These are phyloP conservation scores for Alca torda DNA, from an alignment of 2,797 vertebrate genomes.

Conservation along the genomic window DNA sequence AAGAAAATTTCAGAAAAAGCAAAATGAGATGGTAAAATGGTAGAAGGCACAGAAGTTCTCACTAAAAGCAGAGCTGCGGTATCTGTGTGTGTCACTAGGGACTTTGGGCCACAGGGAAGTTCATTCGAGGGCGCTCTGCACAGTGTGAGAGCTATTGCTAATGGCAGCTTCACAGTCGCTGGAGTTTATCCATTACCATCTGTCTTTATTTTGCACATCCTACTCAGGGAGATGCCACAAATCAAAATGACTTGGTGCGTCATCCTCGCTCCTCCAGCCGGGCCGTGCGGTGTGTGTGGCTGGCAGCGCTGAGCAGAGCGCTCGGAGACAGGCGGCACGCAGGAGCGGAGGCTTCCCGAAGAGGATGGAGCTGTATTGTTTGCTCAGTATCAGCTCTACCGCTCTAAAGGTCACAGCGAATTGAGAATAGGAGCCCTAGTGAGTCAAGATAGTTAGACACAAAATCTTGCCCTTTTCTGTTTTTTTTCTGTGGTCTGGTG, in stretches of 20 bases:
- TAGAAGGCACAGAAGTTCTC: neutral
- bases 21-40: neutral
- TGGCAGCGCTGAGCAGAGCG: neutral
- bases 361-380: neutral
- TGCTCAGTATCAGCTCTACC: neutral
- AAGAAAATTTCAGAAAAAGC: neutral
- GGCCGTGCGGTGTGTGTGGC: neutral
- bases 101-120: neutral
- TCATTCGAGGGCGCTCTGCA: slow-evolving; percentile 13
- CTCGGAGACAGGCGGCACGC: neutral
- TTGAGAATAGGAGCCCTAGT: slow-evolving; percentile 49
- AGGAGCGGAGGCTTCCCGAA: neutral
- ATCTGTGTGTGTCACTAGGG: neutral
- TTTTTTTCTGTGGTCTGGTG: neutral
- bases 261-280: neutral
- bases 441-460: neutral
- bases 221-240: slow-evolving; percentile 42
- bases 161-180: neutral
- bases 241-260: slow-evolving; percentile 57
- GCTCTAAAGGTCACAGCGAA: slow-evolving; percentile 44
- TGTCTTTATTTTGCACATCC: slow-evolving; percentile 53
- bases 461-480: slow-evolving; percentile 16
- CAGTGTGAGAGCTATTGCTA: slow-evolving; percentile 13
- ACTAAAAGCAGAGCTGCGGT: neutral
- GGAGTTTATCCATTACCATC: slow-evolving; percentile 42